Evolutionary conservation across 2,113 vertebrate genomes (phyloP).

Genomic region (Dromaius novaehollandiae): DNA sequence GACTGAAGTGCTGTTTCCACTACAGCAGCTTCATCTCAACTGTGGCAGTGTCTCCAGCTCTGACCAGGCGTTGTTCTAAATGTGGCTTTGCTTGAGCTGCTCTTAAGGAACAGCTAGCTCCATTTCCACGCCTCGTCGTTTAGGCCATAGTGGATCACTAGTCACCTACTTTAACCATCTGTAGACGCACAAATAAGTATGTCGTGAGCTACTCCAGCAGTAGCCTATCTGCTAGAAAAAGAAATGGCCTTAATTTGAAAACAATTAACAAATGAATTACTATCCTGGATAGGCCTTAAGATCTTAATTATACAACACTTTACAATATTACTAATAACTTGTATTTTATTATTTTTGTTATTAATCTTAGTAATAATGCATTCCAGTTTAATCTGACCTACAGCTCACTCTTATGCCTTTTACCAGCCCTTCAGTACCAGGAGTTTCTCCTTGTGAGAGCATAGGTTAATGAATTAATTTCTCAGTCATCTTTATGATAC

Average conservation of each 20-base stretch:
- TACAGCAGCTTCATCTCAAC: not conserved
- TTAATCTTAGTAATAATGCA: not conserved
- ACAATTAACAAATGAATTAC: not conserved
- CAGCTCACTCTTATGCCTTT: not conserved
- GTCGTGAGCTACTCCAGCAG: not conserved
- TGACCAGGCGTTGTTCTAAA: not conserved
- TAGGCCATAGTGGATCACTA: not conserved
- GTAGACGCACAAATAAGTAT: not conserved
- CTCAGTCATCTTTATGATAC: not conserved
- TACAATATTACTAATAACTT: not conserved
- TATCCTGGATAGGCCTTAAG: not conserved
- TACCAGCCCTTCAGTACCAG: not conserved
- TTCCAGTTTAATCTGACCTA: not conserved
- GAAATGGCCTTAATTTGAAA: not conserved
- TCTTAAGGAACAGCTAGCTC: not conserved
- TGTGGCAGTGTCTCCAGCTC: not conserved
- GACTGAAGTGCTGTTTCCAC: not conserved
- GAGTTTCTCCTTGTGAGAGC: not conserved
- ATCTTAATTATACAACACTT: not conserved
- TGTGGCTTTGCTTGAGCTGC: not conserved
- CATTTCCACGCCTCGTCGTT: not conserved
- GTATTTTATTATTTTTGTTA: too few relatives aligned
- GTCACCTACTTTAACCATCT: not conserved
- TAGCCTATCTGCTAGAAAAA: not conserved
- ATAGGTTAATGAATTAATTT: not conserved